These are phyloP conservation scores for Calyptommatus sinebrachiatus DNA, from an alignment of 2,113 vertebrate genomes.

Conservation along the genomic window DNA sequence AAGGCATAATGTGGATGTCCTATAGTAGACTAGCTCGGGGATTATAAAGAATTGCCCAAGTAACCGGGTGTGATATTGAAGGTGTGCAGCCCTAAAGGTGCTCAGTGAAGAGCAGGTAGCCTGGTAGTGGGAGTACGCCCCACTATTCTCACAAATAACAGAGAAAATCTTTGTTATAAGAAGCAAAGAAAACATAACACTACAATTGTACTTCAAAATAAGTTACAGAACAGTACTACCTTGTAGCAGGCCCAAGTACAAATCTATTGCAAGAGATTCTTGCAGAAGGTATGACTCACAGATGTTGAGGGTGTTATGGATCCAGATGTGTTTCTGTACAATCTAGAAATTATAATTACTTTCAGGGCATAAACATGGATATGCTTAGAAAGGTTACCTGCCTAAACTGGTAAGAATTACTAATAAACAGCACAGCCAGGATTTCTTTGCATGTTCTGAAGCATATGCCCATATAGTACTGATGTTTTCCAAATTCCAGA, in stretches of 20 bases:
- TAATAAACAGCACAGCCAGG: too few relatives aligned
- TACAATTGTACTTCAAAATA: neutral
- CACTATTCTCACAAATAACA: neutral
- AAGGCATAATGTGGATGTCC: too few relatives aligned
- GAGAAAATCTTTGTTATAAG: neutral
- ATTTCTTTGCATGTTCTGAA: too few relatives aligned
- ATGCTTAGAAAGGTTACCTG: neutral
- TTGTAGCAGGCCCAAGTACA: neutral
- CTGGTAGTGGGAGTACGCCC: too few relatives aligned
- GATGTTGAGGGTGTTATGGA: neutral
- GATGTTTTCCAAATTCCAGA: neutral
- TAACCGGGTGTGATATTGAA: too few relatives aligned
- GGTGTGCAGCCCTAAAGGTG: too few relatives aligned
- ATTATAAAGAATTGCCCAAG: too few relatives aligned
- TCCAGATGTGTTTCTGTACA: neutral
- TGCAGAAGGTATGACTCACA: neutral
- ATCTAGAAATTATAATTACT: neutral
- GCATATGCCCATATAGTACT: neutral
- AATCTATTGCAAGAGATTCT: too few relatives aligned
- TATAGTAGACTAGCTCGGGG: too few relatives aligned
- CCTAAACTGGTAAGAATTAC: neutral
- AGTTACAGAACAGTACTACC: neutral
- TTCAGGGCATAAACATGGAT: neutral
- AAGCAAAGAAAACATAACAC: neutral
- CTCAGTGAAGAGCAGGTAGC: too few relatives aligned